phyloP scores from a whole-genome alignment of 2,888 invertebrate genomes.

The Pristionchus fissidentatus region DNA sequence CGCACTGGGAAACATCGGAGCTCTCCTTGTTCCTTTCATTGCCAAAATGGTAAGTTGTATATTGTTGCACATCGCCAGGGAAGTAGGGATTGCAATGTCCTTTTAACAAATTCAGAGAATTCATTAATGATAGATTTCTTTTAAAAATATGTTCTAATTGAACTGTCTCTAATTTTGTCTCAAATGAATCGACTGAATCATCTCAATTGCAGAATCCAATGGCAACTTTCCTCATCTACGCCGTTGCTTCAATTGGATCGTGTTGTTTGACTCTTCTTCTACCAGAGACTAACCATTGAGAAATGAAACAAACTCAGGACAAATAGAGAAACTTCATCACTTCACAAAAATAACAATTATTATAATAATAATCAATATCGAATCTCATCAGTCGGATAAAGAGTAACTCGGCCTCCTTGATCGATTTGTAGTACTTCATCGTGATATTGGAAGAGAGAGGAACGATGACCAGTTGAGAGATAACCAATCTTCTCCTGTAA shows the following conservation, averaged over 20 bases:
- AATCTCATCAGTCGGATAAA: slow-evolving; percentile 35
- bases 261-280: slow-evolving; percentile 8
- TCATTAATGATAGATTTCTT: too few species aligned
- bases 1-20: slow-evolving; percentile 8
- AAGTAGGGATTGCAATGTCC: too few species aligned
- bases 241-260: background rate
- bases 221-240: background rate
- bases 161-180: too few species aligned
- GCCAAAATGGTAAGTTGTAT: background rate
- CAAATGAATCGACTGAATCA: background rate
- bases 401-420: background rate
- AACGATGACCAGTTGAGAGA: slow-evolving; percentile 79
- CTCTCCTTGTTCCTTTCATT: background rate
- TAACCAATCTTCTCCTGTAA: slow-evolving; percentile 77
- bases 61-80: background rate
- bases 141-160: too few species aligned
- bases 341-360: background rate
- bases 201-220: background rate
- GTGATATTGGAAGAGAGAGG: slow-evolving; percentile 78
- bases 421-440: slow-evolving; percentile 75
- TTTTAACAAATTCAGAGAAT: too few species aligned
- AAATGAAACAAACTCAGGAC: background rate
- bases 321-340: background rate
- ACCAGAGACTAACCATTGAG: slow-evolving; percentile 19
- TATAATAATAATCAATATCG: background rate